Conservation (phyloP, 2,113 vertebrate genomes). For the Pheucticus melanocephalus region DNA sequence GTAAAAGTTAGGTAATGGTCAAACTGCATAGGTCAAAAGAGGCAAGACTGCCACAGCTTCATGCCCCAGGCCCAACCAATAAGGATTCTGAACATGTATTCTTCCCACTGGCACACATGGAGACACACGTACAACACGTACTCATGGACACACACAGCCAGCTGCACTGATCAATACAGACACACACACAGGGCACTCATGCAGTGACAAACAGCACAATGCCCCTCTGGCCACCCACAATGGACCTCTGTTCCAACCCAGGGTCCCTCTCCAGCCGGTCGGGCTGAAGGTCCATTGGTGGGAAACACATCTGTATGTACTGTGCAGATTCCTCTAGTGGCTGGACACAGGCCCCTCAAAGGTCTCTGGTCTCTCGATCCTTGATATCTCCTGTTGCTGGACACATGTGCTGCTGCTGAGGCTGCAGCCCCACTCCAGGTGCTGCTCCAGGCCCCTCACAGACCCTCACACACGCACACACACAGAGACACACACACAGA, state of each 20-base stretch:
- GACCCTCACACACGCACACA: background rate
- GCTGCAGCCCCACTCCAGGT: background rate
- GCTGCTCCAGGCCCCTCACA: background rate
- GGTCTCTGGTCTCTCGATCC: background rate
- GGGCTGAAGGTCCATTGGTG: background rate
- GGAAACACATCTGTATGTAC: background rate
- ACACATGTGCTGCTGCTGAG: background rate
- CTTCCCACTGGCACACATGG: background rate
- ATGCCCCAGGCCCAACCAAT: background rate
- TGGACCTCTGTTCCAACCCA: background rate
- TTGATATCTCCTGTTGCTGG: background rate
- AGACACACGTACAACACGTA: background rate
- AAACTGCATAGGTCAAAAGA: background rate
- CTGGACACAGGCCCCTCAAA: background rate
- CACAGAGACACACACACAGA: background rate
- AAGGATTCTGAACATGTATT: background rate
- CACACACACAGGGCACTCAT: background rate
- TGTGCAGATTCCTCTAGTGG: rapidly evolving
- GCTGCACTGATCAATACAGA: background rate
- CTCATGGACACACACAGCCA: no score
- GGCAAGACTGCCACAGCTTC: background rate
- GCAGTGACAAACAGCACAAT: background rate
- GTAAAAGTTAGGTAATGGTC: background rate
- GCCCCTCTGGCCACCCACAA: background rate
- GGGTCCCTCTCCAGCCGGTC: background rate